Evolutionary conservation across 2,888 invertebrate species (phyloP).

Genomic region (Clepsis dumicolana): DNA sequence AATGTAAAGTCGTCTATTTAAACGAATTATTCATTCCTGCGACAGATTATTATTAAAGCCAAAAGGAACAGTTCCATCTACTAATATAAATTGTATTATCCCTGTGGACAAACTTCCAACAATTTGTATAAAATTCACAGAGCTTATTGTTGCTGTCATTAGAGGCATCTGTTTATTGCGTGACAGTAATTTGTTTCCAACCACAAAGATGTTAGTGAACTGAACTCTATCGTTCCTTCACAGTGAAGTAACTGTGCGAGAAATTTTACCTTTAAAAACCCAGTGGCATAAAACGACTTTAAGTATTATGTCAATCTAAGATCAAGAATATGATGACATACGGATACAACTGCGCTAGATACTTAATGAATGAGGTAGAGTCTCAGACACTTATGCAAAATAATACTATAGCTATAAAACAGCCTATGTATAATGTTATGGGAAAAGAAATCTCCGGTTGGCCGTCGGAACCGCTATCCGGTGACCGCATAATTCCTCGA

Average conservation of each 20-base stretch:
- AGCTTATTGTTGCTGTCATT: neutral
- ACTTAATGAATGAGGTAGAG: neutral
- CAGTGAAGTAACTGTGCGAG: neutral
- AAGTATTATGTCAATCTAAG: neutral
- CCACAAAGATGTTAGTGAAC: neutral
- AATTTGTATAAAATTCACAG: neutral
- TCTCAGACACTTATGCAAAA: constrained; percentile 9
- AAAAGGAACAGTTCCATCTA: neutral
- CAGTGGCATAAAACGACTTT: neutral
- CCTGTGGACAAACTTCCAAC: neutral
- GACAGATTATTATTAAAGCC: too few species aligned
- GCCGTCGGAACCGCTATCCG: constrained; percentile 17
- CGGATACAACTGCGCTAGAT: neutral
- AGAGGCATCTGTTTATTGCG: neutral
- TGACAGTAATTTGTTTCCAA: too few species aligned
- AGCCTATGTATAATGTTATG: constrained; percentile 27
- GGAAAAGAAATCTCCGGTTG: constrained; percentile 31
- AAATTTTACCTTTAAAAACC: neutral
- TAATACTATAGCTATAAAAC: constrained; percentile 12
- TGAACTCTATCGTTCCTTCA: neutral
- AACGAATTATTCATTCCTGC: too few species aligned
- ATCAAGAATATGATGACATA: neutral
- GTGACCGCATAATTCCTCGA: constrained; percentile 34
- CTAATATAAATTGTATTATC: too few species aligned
- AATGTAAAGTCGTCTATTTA: neutral